Base-by-base conservation (phyloP, 1,140 invertebrate species). In the Camponotus pennsylvanicus region DNA sequence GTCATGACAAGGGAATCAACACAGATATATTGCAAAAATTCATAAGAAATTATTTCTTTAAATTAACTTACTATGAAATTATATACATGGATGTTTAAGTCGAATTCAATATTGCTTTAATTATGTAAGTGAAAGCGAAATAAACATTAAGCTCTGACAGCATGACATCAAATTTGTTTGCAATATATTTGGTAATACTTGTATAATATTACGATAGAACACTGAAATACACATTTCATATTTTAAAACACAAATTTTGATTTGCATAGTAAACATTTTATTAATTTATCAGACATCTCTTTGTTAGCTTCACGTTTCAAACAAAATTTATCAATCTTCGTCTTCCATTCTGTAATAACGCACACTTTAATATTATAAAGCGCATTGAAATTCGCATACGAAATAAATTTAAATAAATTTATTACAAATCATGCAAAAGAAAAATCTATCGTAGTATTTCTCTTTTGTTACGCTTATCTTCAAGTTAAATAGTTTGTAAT, bases 401-500 rank as follows among this genome's bases (percentile, higher is more conserved):
- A 18, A 32, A 42, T 32, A 34, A 8, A 87, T 83, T 79, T 71
- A 0, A 70, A 3, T 75, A 59, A 40, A 75, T 76, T 75, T 45
- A 76, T 6, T 3, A 45, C 6, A 49, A 52, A 66, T 55, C 3
- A 13, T 63, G 18, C 3, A 8, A 4, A 27, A 9, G 27, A 83
- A 34, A 8, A 21, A 64, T 66, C 5, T 64, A 9, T 78, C 9
- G n/a, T 85, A 66, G 37, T 52, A n/a, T 57, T 52, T 45, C 27
- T 11, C 11, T 37, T 7, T 52, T 34, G 61, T 32, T 18, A 18
- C 15, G 82, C 34, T 85, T 77, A 66, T 66, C 61, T 86, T 80
- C 78, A 73, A 67, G 52, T 57, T 83, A 86, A 49, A 75, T 73
- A 52, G 15, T 79, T 78, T 90, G 85, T 85, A 37, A 90, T 91